Evolutionary conservation across 2,113 vertebrate species (phyloP).

Genomic region (Erythrolamprus reginae): DNA sequence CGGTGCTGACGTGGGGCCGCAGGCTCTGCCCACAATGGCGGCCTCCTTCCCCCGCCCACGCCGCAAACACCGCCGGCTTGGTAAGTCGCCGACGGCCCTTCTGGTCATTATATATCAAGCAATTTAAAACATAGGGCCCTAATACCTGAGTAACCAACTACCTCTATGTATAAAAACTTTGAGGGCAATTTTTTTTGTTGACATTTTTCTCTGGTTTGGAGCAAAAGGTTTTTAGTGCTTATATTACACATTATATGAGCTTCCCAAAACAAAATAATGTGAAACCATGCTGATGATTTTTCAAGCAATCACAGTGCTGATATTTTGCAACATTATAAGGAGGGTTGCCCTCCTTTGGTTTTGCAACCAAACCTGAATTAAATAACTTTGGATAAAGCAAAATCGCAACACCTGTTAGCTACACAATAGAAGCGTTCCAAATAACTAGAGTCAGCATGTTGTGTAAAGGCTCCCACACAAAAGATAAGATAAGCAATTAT

Average conservation of each 20-base stretch:
- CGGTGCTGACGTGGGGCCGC: too few species aligned
- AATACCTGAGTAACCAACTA: not conserved
- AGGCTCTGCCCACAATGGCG: too few species aligned
- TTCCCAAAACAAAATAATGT: not conserved
- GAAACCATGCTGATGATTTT: not conserved
- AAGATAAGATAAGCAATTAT: constrained; percentile 1
- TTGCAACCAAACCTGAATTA: not conserved
- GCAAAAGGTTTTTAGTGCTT: not conserved
- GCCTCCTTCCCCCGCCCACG: too few species aligned
- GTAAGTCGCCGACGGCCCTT: too few species aligned
- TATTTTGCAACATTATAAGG: not conserved
- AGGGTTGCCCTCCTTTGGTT: not conserved
- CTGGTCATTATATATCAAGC: not conserved
- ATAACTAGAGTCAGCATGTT: not conserved
- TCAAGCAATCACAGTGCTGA: not conserved
- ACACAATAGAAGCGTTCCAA: not conserved
- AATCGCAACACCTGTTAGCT: not conserved
- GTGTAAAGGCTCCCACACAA: not conserved
- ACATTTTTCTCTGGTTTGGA: not conserved
- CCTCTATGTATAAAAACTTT: not conserved
- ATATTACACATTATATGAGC: not conserved
- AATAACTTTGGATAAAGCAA: not conserved
- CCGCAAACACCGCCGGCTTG: too few species aligned
- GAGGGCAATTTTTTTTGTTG: not conserved
- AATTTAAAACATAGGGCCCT: not conserved